These are phyloP conservation scores for Notiomystis cincta DNA, from an alignment of 2,113 vertebrate species.

Conservation along the genomic window DNA sequence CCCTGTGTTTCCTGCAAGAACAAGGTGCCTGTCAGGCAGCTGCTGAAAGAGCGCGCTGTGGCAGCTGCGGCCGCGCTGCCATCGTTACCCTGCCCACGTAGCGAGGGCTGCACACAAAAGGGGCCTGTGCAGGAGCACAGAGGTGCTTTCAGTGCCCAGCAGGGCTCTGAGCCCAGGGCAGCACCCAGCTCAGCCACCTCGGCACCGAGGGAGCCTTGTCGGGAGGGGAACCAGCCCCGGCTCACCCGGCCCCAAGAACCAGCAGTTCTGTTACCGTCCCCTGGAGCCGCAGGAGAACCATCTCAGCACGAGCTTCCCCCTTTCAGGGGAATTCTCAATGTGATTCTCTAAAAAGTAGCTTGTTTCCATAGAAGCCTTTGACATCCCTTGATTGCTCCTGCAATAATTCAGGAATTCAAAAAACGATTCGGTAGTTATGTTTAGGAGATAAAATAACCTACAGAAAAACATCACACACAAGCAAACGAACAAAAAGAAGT, in stretches of 20 bases:
- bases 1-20: neutral
- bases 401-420: neutral
- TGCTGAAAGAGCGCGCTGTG: neutral
- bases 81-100: neutral
- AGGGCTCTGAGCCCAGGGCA: neutral
- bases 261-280: accelerated
- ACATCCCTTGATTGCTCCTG: neutral
- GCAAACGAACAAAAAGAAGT: no score
- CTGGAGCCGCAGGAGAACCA: neutral
- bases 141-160: neutral
- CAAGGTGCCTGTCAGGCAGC: neutral
- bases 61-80: neutral
- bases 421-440: neutral
- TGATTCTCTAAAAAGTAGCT: neutral
- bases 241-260: neutral
- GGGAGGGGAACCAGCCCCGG: neutral
- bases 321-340: neutral
- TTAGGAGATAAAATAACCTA: neutral
- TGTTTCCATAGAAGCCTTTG: neutral
- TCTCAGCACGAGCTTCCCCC: neutral
- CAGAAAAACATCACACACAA: neutral
- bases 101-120: no score
- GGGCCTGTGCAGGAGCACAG: slow-evolving; percentile 41
- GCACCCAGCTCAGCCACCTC: neutral
- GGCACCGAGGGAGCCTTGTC: neutral